Evolutionary conservation across 2,888 invertebrate species (phyloP).

Genomic region (Latrodectus elegans): DNA sequence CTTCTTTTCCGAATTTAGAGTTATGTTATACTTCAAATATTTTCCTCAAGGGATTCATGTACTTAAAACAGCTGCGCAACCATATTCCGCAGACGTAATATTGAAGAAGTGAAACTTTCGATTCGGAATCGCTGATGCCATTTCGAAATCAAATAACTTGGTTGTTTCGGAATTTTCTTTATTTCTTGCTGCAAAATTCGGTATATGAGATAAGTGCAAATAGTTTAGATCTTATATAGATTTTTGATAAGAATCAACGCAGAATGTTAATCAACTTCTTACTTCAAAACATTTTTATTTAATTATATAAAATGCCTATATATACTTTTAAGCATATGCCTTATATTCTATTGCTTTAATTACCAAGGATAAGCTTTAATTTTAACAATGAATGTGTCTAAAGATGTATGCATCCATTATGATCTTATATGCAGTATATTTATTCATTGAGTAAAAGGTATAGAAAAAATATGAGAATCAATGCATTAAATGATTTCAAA

Average conservation of each 20-base stretch:
- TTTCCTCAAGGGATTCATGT: neutral
- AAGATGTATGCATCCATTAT: too few relatives aligned
- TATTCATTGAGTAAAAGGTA: too few relatives aligned
- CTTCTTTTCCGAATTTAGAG: neutral
- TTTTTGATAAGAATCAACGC: slow-evolving; percentile 4
- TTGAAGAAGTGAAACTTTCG: slow-evolving; percentile 27
- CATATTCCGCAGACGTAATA: slow-evolving; percentile 18
- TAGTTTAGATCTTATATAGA: slow-evolving; percentile 37
- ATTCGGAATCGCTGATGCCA: slow-evolving; percentile 46
- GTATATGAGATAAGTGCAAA: slow-evolving; percentile 35
- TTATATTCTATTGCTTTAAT: neutral
- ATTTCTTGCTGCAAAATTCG: neutral
- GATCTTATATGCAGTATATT: too few relatives aligned
- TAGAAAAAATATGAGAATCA: too few relatives aligned
- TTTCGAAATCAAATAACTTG: slow-evolving; percentile 49
- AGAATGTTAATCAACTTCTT: neutral
- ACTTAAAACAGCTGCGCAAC: slow-evolving; percentile 30
- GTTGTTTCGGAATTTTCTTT: slow-evolving; percentile 23
- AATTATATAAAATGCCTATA: neutral
- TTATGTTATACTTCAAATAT: slow-evolving; percentile 21
- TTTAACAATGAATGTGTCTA: neutral
- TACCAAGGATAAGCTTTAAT: neutral
- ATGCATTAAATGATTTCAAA: too few relatives aligned
- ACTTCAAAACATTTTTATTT: neutral
- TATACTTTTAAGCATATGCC: neutral